Evolutionary conservation across 1,140 invertebrate species (phyloP), one percentile per base, ranked within the genome.

Genomic region (Fopius arisanus): DNA sequence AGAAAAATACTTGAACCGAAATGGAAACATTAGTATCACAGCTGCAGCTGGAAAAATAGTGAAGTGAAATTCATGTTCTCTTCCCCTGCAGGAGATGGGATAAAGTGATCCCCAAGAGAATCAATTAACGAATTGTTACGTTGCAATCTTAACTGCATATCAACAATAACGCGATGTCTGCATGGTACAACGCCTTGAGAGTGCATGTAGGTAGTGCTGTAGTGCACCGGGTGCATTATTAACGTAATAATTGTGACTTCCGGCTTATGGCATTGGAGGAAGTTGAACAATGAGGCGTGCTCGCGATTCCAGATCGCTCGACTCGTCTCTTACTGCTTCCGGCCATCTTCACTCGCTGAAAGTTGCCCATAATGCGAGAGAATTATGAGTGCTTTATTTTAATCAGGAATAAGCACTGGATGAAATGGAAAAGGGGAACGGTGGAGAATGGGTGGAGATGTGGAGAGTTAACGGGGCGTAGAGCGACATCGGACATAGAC

Each of bases 141-240:
- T 16, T 2, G 43, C n/a, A 48, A 59, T 59, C 54, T 59, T 59
- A 14, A 59, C 23, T 6, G 54, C 23, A 28, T 59, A 26, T 59
- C 19, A 59, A 28, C 23, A 59, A 59, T 59, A 21, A 51, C n/a
- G 19, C 19, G 10, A 1, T 59, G 21, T 59, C 2, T 23, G 10
- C 54, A 59, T 28, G 19, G 19, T 59, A 59, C 10, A 59, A 59
- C 54, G 23, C 54, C 54, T 59, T 59, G 23, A 59, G 54, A 59
- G 54, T 12, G 54, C 54, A 59, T 19, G 54, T 26, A 59, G 76
- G 79, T 77, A 67, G 79, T 54, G 63, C 75, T 65, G 28, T 5
- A 63, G 54, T 37, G 29, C 26, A 63, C 28, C 40, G 51, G 51
- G 33, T 51, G 14, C 69, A 71, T 71, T 62, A 71, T 71, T 71